Evolutionary conservation across 2,797 vertebrate species (phyloP).

Genomic region (Typhlichthys eigenmanni): DNA sequence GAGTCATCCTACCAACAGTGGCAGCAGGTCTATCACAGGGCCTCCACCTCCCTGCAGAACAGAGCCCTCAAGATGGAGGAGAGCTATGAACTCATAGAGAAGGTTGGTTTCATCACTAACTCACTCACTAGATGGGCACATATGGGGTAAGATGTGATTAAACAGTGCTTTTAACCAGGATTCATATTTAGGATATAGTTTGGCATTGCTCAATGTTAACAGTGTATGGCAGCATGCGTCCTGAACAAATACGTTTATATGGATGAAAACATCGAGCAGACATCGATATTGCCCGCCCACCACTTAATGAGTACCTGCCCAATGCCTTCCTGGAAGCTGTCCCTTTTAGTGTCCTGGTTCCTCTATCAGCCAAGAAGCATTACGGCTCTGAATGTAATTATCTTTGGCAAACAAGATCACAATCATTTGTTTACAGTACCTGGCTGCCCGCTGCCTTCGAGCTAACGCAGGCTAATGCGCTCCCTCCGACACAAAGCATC

Average conservation of each 20-base stretch:
- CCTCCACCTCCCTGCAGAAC: constrained; percentile 90
- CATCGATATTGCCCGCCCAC: no score
- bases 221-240: no score
- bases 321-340: background rate
- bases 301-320: background rate
- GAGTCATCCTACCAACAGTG: constrained; percentile 92
- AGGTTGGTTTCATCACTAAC: constrained; percentile 73
- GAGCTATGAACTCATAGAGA: constrained; percentile 97
- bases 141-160: no score
- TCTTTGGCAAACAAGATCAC: constrained; percentile 1
- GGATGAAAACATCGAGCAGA: no score
- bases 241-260: no score
- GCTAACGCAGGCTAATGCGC: background rate
- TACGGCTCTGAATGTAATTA: constrained; percentile 9
- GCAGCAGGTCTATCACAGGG: constrained; percentile 85
- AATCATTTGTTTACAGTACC: constrained; percentile 12
- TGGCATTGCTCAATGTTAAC: no score
- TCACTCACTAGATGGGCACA: no score
- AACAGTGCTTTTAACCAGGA: no score
- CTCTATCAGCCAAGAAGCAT: constrained; percentile 11
- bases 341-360: background rate
- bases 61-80: constrained; percentile 93
- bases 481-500: constrained; percentile 4
- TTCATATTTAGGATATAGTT: no score
- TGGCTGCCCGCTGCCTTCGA: no score